phyloP scores from a whole-genome alignment of 2,113 vertebrate species.

The Scophthalmus maximus region DNA sequence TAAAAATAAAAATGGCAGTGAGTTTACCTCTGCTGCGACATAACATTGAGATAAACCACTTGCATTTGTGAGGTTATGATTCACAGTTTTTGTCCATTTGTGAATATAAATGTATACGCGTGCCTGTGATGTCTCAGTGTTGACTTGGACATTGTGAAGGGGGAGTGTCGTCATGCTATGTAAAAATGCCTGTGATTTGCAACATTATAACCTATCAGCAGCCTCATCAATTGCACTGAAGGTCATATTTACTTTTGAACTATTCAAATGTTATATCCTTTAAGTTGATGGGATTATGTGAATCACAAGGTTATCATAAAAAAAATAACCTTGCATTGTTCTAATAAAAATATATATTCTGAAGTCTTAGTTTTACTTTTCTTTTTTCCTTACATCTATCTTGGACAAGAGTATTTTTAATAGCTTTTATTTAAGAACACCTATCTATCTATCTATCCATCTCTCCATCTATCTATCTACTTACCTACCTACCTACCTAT shows the following conservation, averaged over 20 bases:
- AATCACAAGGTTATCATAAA: not conserved
- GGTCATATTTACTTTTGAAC: too few species aligned
- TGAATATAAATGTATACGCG: not conserved
- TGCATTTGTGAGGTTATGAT: not conserved
- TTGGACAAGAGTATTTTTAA: not conserved
- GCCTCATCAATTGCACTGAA: too few species aligned
- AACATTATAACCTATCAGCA: not conserved
- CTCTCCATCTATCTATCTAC: too few species aligned
- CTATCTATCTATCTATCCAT: too few species aligned
- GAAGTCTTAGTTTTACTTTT: not conserved
- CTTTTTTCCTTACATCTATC: not conserved
- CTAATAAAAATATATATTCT: too few species aligned
- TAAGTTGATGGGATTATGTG: not conserved
- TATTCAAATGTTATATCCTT: not conserved
- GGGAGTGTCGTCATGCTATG: not conserved
- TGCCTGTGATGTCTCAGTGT: not conserved
- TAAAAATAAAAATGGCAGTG: constrained; percentile 63
- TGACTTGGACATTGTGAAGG: too few species aligned
- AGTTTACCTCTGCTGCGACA: constrained; percentile 1
- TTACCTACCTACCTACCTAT: too few species aligned
- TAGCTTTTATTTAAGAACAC: too few species aligned
- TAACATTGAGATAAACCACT: constrained; percentile 12
- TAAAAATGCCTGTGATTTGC: not conserved
- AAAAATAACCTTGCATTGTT: not conserved
- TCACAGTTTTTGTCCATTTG: constrained; percentile 8